Base-by-base conservation (phyloP, 2,888 invertebrate genomes). In the Trissoscelio sp. region DNA sequence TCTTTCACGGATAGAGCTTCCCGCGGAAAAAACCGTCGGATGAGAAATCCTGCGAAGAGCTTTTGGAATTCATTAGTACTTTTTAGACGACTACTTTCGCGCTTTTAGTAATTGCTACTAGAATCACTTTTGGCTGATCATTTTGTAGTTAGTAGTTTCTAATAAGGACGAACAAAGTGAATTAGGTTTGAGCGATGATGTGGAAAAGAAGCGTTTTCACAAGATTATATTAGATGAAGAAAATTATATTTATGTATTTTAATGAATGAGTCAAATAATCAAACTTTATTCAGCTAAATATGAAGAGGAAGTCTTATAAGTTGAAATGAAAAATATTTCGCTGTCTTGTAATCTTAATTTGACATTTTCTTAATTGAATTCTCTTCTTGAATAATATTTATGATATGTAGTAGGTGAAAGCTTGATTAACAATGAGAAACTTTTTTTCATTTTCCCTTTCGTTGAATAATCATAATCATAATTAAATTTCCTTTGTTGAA, bases 301-400 rank as follows among this genome's bases (percentile, higher is more conserved):
- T 7, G 6, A 31, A 31, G 31, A 31, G 31, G 0, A 31, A 31
- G 9, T n/a, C n/a, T n/a, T n/a, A n/a, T n/a, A 31, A 31, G 6
- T 28, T 31, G 31, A 1, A 3, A 6, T 31, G 1, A 6, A 31
- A 31, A 9, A 31, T 31, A 7, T 7, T n/a, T n/a, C n/a, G n/a
- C n/a, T 31, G 31, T 7, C 6, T 5, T 28, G 31, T 39, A 1
- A 7, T 39, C 14, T 44, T 3, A 7, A 16, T 16, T 44, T 44
- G 44, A 46, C 46, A 11, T 46, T 46, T 46, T 46, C n/a, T 46
- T 20, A 46, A 46, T 46, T 46, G 46, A 42, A 14, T 42, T 42
- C 39, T 42, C 14, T 14, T 42, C 14, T 4, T 12, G 14, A 42
- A 12, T 42, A 42, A 42, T 7, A 42, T 42, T 42, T 14, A 12